phyloP scores from a whole-genome alignment of 2,113 vertebrate genomes.

The Hoplias malabaricus region DNA sequence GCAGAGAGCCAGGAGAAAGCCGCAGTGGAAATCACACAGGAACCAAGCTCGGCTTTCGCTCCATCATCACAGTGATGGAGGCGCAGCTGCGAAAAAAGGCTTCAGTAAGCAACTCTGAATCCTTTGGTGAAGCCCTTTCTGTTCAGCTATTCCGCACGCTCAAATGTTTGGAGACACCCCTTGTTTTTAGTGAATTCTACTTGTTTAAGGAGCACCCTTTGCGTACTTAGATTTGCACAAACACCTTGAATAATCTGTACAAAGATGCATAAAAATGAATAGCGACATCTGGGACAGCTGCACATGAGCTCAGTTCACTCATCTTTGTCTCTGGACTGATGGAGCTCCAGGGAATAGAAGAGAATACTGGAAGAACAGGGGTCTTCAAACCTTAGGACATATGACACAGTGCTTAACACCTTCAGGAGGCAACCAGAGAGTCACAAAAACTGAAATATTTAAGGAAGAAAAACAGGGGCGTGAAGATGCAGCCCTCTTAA shows the following conservation, averaged over 20 bases:
- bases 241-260: no score
- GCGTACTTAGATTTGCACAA: no score
- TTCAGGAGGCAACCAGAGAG: background rate
- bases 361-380: background rate
- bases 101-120: background rate
- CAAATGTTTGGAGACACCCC: no score
- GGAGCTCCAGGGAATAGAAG: no score
- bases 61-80: background rate
- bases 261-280: no score
- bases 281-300: no score
- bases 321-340: no score
- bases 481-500: background rate
- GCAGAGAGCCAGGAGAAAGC: background rate
- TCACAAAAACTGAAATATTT: background rate
- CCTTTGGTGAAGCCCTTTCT: background rate
- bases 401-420: no score
- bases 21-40: background rate
- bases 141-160: no score
- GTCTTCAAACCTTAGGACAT: background rate
- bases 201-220: no score
- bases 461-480: background rate
- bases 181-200: no score
- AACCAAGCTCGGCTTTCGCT: background rate
- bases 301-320: no score
- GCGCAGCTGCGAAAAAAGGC: background rate